Conservation (phyloP, 2,888 invertebrate species). For the Eulithis testata region DNA sequence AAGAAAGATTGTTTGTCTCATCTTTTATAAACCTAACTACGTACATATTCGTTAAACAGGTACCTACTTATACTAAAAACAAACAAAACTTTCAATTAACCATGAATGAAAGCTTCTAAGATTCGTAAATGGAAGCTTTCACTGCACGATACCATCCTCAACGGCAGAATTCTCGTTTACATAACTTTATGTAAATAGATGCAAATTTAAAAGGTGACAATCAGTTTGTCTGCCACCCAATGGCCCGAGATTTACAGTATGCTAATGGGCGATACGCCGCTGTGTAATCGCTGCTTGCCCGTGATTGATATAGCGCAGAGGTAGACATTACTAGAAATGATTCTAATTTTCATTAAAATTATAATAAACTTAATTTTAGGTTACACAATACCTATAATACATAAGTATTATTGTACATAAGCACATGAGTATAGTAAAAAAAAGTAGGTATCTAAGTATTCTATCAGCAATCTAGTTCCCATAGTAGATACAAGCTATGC, state of each 20-base stretch:
- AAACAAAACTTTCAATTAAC: not conserved
- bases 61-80: too few relatives aligned
- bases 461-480: too few relatives aligned
- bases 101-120: not conserved
- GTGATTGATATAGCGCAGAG: constrained; percentile 67
- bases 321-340: constrained; percentile 43
- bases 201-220: constrained; percentile 83
- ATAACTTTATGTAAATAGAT: constrained; percentile 67
- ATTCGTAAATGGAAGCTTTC: constrained; percentile 31
- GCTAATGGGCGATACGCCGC: constrained; percentile 75
- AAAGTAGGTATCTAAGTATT: too few relatives aligned
- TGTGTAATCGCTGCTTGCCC: constrained; percentile 67
- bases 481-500: too few relatives aligned
- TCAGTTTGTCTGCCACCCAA: constrained; percentile 77
- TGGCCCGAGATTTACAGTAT: constrained; percentile 67
- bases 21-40: not conserved
- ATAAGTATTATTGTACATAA: too few relatives aligned
- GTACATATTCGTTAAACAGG: not conserved
- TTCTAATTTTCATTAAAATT: constrained; percentile 12
- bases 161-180: not conserved
- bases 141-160: constrained; percentile 41
- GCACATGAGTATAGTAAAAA: too few relatives aligned
- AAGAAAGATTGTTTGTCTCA: not conserved
- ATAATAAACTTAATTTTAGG: too few relatives aligned
- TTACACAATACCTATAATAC: too few relatives aligned